Evolutionary conservation across 2,797 vertebrate species (phyloP).

Genomic region (Rhinoraja longicauda): DNA sequence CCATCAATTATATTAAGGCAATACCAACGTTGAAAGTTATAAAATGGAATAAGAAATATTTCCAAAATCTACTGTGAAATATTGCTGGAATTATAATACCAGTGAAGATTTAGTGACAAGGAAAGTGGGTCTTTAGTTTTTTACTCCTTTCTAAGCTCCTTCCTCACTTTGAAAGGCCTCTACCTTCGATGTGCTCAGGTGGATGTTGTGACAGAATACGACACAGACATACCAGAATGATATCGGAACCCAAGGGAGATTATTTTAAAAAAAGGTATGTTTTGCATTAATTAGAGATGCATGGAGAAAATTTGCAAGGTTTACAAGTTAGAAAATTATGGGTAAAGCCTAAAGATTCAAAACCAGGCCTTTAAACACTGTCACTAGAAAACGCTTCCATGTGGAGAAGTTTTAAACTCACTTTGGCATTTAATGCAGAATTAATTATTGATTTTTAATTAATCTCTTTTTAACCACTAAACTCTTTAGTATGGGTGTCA

Average conservation of each 20-base stretch:
- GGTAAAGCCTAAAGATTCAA: not conserved
- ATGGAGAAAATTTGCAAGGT: not conserved
- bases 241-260: not conserved
- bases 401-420: not conserved
- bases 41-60: not conserved
- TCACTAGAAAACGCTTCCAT: not conserved
- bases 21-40: not conserved
- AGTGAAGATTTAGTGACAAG: not conserved
- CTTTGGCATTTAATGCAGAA: not conserved
- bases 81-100: not conserved
- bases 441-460: not conserved
- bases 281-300: not conserved
- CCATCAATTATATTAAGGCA: not conserved
- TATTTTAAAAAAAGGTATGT: no score
- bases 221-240: not conserved
- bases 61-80: not conserved
- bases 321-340: not conserved
- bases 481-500: no score
- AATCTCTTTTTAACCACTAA: no score
- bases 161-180: not conserved
- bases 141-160: not conserved
- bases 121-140: not conserved
- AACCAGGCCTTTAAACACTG: not conserved
- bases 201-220: not conserved
- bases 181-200: not conserved